phyloP scores from a whole-genome alignment of 2,113 vertebrate genomes.

The Prunella fulvescens region DNA sequence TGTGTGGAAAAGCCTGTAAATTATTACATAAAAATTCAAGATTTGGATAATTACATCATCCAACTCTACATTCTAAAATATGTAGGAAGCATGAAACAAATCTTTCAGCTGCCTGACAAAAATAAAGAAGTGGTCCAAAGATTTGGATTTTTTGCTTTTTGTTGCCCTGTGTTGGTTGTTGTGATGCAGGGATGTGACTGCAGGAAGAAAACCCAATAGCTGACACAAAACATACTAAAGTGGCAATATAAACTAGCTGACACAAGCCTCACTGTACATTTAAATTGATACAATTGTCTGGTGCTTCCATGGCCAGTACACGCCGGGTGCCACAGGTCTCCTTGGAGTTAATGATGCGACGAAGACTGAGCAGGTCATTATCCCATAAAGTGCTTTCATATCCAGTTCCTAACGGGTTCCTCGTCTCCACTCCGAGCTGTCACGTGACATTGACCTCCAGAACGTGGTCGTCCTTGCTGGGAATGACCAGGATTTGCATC shows the following conservation, averaged over 20 bases:
- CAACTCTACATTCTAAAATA: conserved; percentile 17
- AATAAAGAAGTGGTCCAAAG: neutral
- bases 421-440: conserved; percentile 37
- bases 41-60: neutral
- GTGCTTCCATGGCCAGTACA: conserved; percentile 41
- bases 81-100: conserved; percentile 19
- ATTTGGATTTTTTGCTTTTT: neutral
- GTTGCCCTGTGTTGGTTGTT: neutral
- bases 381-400: conserved; percentile 63
- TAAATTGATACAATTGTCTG: conserved; percentile 65
- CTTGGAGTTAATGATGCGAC: conserved; percentile 33
- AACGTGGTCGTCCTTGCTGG: conserved; percentile 90
- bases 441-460: conserved; percentile 96
- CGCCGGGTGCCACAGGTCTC: conserved; percentile 18
- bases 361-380: conserved; percentile 37
- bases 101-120: conserved; percentile 17
- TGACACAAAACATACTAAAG: conserved; percentile 33
- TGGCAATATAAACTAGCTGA: conserved; percentile 47
- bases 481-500: conserved; percentile 89
- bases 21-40: conserved; percentile 23
- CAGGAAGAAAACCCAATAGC: conserved; percentile 17
- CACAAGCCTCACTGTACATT: conserved; percentile 60
- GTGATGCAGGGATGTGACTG: neutral
- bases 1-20: conserved; percentile 21
- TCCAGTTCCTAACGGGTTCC: conserved; percentile 19